phyloP scores from a whole-genome alignment of 1,140 invertebrate species.

The Aphaenogaster ashmeadi region DNA sequence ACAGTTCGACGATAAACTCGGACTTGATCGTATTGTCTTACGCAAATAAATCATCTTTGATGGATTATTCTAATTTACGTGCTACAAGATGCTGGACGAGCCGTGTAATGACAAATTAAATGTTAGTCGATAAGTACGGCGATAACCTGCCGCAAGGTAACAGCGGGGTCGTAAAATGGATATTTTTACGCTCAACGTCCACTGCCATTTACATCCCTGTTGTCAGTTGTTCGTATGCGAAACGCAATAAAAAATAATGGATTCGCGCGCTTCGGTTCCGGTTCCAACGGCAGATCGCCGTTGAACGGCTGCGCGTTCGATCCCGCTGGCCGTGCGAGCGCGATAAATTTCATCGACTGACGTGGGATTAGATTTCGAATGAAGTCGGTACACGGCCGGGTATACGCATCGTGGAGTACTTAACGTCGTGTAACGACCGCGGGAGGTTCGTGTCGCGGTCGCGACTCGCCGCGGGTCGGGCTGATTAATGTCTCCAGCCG shows the following conservation, averaged over 20 bases:
- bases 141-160: conserved; percentile 46
- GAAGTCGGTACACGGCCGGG: conserved; percentile 65
- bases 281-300: background rate
- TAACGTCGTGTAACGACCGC: conserved; percentile 71
- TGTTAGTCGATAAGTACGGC: conserved; percentile 48
- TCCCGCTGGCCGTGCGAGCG: conserved; percentile 19
- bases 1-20: background rate
- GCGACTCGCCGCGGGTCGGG: conserved; percentile 59
- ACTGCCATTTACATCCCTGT: conserved; percentile 18
- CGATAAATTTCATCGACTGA: conserved; percentile 69
- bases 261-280: conserved; percentile 44
- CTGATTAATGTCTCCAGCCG: conserved; percentile 68
- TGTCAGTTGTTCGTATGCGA: background rate
- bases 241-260: conserved; percentile 62
- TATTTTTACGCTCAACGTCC: conserved; percentile 23
- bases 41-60: conserved; percentile 51
- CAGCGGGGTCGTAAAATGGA: conserved; percentile 21
- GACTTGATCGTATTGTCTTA: background rate
- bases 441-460: conserved; percentile 62
- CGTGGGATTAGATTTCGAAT: conserved; percentile 69
- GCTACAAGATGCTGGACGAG: conserved; percentile 55
- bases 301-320: background rate
- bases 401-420: conserved; percentile 47
- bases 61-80: background rate
- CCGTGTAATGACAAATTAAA: conserved; percentile 14